Evolutionary conservation across 2,888 invertebrate genomes (phyloP), one percentile per base, ranked within the genome.

Genomic region (Eucera pruinosa): DNA sequence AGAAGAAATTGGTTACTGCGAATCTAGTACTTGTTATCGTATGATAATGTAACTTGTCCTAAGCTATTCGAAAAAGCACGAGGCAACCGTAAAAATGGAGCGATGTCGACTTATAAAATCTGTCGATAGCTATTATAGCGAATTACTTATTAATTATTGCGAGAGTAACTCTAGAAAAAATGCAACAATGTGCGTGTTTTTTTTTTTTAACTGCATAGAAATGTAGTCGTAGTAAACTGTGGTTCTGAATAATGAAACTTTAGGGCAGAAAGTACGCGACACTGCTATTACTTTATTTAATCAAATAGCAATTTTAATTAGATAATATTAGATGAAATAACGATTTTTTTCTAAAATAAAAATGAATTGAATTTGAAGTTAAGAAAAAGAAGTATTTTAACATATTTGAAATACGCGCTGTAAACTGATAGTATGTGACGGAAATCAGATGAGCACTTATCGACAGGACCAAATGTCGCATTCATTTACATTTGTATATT

Each of bases 1-100:
- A 81, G 80, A 54, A 58, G 75, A 81, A 73, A 81, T 81, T 81
- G 77, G 67, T 81, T 80, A 58, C 61, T 33, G 50, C 60, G 62
- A 58, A 43, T 52, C 15, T 81, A 80, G 80, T 50, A 60, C 60
- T 71, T 72, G 62, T 80, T 81, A 72, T 61, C 60, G 45, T 68
- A 50, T 67, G 50, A 55, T 71, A 61, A 61, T 68, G 36, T 43
- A 69, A 75, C 48, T 50, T 71, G 39, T 60, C 67, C 18, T 43
- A 65, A 48, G 25, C 30, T 39, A 39, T 65, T 33, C 45, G 11
- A 54, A 13, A 33, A 36, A n/a, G 9, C 15, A 41, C 20, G 47
- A 48, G 41, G 30, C 41, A 43, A 55, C 13, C 41, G 33, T 41
- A 41, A 64, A 72, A 64, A 33, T 9, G 18, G 54, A 64, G 50